Conservation (phyloP, 2,888 invertebrate species). For the Agrilus cyanescens region DNA sequence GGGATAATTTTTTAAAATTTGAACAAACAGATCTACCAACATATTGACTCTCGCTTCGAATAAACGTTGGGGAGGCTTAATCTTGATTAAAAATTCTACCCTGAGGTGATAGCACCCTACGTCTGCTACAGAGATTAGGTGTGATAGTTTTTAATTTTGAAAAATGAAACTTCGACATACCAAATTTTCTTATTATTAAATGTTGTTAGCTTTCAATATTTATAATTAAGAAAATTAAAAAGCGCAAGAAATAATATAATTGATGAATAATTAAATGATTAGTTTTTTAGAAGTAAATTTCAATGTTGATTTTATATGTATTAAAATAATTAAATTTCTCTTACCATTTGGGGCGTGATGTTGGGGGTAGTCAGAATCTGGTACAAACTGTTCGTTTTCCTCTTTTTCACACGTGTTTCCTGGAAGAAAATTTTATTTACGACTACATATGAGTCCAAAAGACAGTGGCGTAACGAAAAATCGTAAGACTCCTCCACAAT, state of each 20-base stretch:
- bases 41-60: slow-evolving; percentile 20
- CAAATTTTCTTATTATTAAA: too few species aligned
- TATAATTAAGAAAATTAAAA: background rate
- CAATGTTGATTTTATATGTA: too few species aligned
- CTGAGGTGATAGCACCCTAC: slow-evolving; percentile 13
- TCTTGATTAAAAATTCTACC: slow-evolving; percentile 26
- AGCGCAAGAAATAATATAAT: background rate
- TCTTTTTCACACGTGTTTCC: slow-evolving; percentile 43
- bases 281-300: too few species aligned
- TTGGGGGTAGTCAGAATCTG: slow-evolving; percentile 31
- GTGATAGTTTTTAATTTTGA: too few species aligned
- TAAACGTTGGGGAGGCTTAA: slow-evolving; percentile 12
- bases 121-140: too few species aligned
- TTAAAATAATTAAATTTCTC: slow-evolving; percentile 1
- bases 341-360: slow-evolving; percentile 6
- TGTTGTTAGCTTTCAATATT: too few species aligned
- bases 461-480: slow-evolving; percentile 2
- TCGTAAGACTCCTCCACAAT: slow-evolving; percentile 7
- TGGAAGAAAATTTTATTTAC: slow-evolving; percentile 20
- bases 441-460: background rate
- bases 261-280: too few species aligned
- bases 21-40: slow-evolving; percentile 21
- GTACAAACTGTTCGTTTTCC: slow-evolving; percentile 41
- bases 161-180: too few species aligned
- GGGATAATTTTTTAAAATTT: slow-evolving; percentile 25